Conservation (phyloP, 2,113 vertebrate genomes). For the Macrotus californicus region DNA sequence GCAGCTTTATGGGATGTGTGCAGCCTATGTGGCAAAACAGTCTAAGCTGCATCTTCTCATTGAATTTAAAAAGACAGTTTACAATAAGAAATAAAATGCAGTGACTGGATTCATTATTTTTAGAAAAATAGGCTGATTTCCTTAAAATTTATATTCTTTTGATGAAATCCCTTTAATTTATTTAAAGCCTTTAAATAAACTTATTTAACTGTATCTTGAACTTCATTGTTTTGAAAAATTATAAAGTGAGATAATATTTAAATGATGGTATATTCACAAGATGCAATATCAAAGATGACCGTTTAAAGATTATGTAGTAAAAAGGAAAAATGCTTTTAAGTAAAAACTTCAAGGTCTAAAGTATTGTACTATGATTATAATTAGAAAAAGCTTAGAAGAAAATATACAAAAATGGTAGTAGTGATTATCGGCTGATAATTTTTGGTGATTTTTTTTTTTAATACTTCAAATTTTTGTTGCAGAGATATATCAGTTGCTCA, state of each 20-base stretch:
- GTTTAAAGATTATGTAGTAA: not conserved
- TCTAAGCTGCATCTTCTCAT: not conserved
- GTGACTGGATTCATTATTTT: not conserved
- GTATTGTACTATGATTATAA: not conserved
- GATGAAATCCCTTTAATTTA: slow-evolving; percentile 5
- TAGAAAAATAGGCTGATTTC: not conserved
- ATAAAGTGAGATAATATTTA: slow-evolving; percentile 1
- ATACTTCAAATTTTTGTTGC: not conserved
- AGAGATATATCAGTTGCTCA: not conserved
- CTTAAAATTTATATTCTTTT: not conserved
- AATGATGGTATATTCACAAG: not conserved
- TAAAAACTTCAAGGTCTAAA: not conserved
- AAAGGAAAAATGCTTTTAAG: not conserved
- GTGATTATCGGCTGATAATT: not conserved
- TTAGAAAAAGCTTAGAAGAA: not conserved
- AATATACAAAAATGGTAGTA: not conserved
- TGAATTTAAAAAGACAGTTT: not conserved
- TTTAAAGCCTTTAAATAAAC: not conserved
- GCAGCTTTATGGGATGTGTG: not conserved
- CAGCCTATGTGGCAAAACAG: not conserved
- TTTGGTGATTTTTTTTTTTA: not conserved
- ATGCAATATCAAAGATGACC: not conserved
- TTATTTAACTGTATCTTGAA: not conserved
- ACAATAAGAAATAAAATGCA: not conserved
- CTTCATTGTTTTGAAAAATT: not conserved